Evolutionary conservation across 92 coral and sea anemone species (phyloP).

Genomic region (Chrysogorgia sp.): DNA sequence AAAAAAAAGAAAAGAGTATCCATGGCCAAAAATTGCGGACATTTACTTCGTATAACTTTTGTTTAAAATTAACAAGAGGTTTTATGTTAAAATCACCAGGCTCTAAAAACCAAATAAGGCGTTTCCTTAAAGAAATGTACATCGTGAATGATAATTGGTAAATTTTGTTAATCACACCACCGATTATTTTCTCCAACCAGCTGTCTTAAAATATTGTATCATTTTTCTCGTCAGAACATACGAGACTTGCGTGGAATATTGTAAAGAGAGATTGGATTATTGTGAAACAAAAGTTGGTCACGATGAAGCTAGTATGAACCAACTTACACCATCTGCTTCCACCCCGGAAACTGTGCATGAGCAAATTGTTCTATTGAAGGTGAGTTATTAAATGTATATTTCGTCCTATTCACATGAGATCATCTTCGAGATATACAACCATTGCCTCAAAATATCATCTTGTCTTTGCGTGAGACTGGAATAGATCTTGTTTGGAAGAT

Average conservation of each 20-base stretch:
- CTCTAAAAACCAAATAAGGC: too few relatives aligned
- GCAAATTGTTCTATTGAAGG: slow-evolving; percentile 39
- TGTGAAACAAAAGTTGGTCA: slow-evolving; percentile 22
- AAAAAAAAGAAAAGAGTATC: too few relatives aligned
- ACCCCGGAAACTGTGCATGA: slow-evolving; percentile 42
- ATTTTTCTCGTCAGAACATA: slow-evolving; percentile 6
- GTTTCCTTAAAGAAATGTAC: not conserved
- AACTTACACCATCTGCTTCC: slow-evolving; percentile 38
- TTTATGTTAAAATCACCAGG: too few relatives aligned
- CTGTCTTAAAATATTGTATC: not conserved
- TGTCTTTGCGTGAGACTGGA: too few relatives aligned
- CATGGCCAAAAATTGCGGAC: too few relatives aligned
- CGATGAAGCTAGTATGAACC: slow-evolving; percentile 22
- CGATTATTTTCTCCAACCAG: not conserved
- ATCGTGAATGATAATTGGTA: not conserved
- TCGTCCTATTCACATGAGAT: too few relatives aligned
- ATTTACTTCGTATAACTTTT: too few relatives aligned
- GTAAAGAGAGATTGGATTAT: slow-evolving; percentile 16
- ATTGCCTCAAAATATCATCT: too few relatives aligned
- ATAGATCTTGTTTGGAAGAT: too few relatives aligned
- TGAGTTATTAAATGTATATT: too few relatives aligned
- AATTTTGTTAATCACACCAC: not conserved
- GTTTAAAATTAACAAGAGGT: too few relatives aligned
- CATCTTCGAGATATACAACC: too few relatives aligned
- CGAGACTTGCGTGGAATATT: slow-evolving; percentile 34